These are phyloP conservation scores for Epizoanthus illoricatus DNA, from an alignment of 92 coral and sea anemone genomes.

Conservation along the genomic window DNA sequence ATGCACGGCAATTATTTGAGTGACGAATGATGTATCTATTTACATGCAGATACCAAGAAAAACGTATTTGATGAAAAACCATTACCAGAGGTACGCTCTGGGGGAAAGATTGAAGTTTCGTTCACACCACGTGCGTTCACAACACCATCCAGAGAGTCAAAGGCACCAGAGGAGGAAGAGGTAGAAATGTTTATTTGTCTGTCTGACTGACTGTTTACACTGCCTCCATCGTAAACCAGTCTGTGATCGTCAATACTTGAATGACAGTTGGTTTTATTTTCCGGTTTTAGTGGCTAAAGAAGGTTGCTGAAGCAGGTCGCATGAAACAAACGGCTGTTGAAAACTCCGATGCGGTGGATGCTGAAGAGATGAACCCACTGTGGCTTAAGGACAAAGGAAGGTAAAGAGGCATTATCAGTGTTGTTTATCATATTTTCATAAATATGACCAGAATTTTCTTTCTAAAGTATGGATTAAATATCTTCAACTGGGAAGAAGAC, in stretches of 20 bases:
- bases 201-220: not conserved
- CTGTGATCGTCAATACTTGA: too few species aligned
- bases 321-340: constrained; percentile 62
- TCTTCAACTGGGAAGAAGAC: too few species aligned
- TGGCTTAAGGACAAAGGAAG: constrained; percentile 99
- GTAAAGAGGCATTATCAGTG: constrained; percentile 25
- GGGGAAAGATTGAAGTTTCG: constrained; percentile 87
- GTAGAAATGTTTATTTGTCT: constrained; percentile 37
- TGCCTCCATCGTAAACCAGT: too few species aligned
- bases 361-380: constrained; percentile 97
- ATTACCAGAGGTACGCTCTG: constrained; percentile 81
- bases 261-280: not conserved
- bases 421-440: too few species aligned
- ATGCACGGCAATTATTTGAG: not conserved
- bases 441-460: too few species aligned
- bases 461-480: too few species aligned
- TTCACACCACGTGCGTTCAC: constrained; percentile 89
- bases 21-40: not conserved
- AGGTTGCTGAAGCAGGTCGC: constrained; percentile 86
- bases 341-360: constrained; percentile 87
- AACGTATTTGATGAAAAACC: constrained; percentile 60
- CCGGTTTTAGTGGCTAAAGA: constrained; percentile 84
- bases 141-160: constrained; percentile 96
- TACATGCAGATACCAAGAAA: constrained; percentile 23
- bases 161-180: constrained; percentile 98